Evolutionary conservation across 2,113 vertebrate genomes (phyloP).

Genomic region (Menura novaehollandiae): DNA sequence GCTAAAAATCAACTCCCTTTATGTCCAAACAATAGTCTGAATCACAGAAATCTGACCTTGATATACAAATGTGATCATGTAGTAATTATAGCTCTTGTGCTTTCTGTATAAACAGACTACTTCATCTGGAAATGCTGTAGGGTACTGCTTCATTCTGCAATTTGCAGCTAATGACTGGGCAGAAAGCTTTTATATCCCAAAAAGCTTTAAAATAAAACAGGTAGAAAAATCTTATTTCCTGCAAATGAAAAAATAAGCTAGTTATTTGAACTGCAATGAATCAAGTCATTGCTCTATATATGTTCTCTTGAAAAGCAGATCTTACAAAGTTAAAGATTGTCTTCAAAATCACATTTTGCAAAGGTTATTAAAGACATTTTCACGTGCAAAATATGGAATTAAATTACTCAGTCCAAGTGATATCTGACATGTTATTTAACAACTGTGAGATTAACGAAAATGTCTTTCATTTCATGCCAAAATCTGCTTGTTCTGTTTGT

Average conservation of each 20-base stretch:
- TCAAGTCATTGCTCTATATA: background rate
- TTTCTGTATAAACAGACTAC: slow-evolving; percentile 57
- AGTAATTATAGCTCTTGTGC: slow-evolving; percentile 60
- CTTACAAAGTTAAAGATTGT: background rate
- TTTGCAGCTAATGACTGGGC: slow-evolving; percentile 32
- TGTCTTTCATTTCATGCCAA: background rate
- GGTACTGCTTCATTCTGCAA: background rate
- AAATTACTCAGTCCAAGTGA: background rate
- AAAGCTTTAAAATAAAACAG: slow-evolving; percentile 20
- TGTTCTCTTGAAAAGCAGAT: background rate
- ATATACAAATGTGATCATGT: slow-evolving; percentile 51
- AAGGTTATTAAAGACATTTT: background rate
- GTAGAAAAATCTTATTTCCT: background rate
- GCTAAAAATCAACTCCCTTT: slow-evolving; percentile 62
- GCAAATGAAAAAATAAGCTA: background rate
- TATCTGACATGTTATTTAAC: background rate
- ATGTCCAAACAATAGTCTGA: slow-evolving; percentile 56
- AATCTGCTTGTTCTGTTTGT: slow-evolving; percentile 25
- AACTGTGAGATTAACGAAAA: background rate
- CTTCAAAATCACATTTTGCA: background rate
- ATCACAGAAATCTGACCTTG: slow-evolving; percentile 68
- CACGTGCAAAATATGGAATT: background rate
- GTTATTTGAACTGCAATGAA: background rate
- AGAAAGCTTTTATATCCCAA: background rate
- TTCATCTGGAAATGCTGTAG: slow-evolving; percentile 40